Conservation (phyloP, 2,797 vertebrate species). For the Acipenser ruthenus region DNA sequence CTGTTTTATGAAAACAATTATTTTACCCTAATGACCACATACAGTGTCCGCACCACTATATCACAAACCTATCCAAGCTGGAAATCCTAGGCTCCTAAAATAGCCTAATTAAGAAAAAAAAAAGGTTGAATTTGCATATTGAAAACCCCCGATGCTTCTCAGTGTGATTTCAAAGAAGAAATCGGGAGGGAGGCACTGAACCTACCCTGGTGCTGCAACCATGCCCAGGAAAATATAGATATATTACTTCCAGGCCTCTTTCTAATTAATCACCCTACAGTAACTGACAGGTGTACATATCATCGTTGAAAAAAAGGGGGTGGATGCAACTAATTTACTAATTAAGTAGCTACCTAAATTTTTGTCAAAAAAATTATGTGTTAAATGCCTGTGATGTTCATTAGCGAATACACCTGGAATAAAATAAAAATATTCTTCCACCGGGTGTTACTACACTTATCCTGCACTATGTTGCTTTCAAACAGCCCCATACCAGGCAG, state of each 20-base stretch:
- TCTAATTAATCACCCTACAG: conserved; percentile 9
- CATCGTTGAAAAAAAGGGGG: neutral
- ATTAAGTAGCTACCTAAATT: too few relatives aligned
- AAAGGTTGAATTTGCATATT: conserved; percentile 1
- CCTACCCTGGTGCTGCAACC: conserved; percentile 1
- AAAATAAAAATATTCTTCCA: too few relatives aligned
- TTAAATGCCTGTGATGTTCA: too few relatives aligned
- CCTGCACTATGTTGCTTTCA: too few relatives aligned
- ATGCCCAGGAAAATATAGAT: conserved; percentile 3
- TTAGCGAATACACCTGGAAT: too few relatives aligned
- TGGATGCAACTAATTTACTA: neutral
- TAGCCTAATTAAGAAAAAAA: conserved; percentile 10
- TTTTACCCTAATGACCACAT: conserved; percentile 6
- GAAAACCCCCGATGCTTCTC: neutral
- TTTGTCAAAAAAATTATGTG: too few relatives aligned
- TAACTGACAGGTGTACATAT: conserved; percentile 2
- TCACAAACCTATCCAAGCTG: neutral
- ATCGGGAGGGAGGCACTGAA: neutral
- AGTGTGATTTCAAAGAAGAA: conserved; percentile 4
- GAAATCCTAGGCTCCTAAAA: neutral
- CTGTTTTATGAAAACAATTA: conserved; percentile 5
- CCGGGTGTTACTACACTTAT: too few relatives aligned
- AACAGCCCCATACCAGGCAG: too few relatives aligned
- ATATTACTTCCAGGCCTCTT: conserved; percentile 1
- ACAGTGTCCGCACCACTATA: neutral